Conservation (phyloP, 2,888 invertebrate species). For the Cheiracanthium punctorium region DNA sequence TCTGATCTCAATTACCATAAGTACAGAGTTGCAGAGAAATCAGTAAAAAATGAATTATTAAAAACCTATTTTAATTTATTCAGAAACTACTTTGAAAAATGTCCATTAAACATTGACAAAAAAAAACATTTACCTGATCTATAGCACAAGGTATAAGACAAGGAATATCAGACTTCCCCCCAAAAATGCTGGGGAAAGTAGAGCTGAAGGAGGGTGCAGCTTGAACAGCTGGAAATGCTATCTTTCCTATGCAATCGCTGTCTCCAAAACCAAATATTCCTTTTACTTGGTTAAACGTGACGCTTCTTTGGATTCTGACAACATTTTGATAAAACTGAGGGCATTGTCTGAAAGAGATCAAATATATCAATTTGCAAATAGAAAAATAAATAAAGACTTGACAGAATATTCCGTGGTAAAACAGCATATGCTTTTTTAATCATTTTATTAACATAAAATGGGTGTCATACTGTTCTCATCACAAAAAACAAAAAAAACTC, state of each 20-base stretch:
- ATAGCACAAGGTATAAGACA: conserved; percentile 98
- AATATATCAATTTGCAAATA: neutral
- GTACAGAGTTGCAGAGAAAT: too few relatives aligned
- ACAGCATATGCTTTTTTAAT: too few relatives aligned
- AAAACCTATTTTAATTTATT: too few relatives aligned
- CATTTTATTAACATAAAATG: too few relatives aligned
- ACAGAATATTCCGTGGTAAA: too few relatives aligned
- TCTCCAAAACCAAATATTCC: conserved; percentile 99
- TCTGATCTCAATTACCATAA: too few relatives aligned
- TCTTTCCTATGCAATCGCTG: conserved; percentile 96
- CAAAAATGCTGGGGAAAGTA: conserved; percentile 93
- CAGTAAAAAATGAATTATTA: too few relatives aligned
- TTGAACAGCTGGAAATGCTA: conserved; percentile 96
- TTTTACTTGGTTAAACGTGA: conserved; percentile 98
- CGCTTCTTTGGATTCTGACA: conserved; percentile 92
- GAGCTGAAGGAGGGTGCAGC: conserved; percentile 95
- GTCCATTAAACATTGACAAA: neutral
- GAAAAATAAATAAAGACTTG: neutral
- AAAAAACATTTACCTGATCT: conserved; percentile 83
- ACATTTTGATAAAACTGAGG: conserved; percentile 96
- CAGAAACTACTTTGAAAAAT: too few relatives aligned
- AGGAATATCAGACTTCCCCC: conserved; percentile 84
- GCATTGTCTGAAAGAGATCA: conserved; percentile 81
- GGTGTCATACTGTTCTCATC: too few relatives aligned
- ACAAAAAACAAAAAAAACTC: too few relatives aligned